A percentile compares a stretch with the other conserved stretches of the same genome.
phyloP scores from a whole-genome alignment of 2,888 invertebrate species.

The Yponomeuta malinellus region DNA sequence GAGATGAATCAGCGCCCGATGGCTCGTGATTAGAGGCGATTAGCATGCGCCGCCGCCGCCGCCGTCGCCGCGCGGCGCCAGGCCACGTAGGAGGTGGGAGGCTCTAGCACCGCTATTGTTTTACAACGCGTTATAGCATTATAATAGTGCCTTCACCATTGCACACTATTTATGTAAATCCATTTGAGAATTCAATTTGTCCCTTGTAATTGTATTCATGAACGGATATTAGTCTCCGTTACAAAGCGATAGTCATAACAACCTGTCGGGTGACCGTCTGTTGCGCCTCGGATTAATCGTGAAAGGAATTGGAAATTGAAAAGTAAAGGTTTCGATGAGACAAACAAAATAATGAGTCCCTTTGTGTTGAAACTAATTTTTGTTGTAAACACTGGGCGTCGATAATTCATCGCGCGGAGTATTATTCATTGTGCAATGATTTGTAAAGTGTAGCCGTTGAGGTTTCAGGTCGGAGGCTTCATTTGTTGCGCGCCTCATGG shows the following conservation, averaged over 20 bases:
- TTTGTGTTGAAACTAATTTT: conserved; percentile 9
- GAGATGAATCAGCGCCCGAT: conserved; percentile 70
- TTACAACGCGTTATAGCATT: conserved; percentile 67
- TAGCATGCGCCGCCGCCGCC: conserved; percentile 56
- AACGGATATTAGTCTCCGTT: conserved; percentile 48
- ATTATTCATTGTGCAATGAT: conserved; percentile 36
- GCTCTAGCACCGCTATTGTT: conserved; percentile 60
- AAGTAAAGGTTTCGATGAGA: neutral
- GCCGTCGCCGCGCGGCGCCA: conserved; percentile 17
- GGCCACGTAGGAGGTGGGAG: conserved; percentile 67
- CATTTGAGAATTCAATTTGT: conserved; percentile 70
- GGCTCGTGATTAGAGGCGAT: conserved; percentile 68
- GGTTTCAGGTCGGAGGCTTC: conserved; percentile 48
- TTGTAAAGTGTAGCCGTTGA: conserved; percentile 35
- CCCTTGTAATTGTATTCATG: conserved; percentile 58
- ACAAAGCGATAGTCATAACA: conserved; percentile 28
- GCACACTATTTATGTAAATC: conserved; percentile 72
- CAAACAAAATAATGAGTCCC: conserved; percentile 11
- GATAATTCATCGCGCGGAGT: conserved; percentile 28
- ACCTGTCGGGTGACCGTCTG: conserved; percentile 31
- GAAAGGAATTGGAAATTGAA: conserved; percentile 13
- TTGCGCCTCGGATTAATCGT: conserved; percentile 8
- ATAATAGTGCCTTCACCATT: conserved; percentile 59
- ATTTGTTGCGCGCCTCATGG: conserved; percentile 46
- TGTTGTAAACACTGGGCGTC: conserved; percentile 19